Percentiles rank a stretch among this genome's conserved stretches.
Evolutionary conservation across 2,797 vertebrate species (phyloP).

Genomic region (Anisognathus igniventris): DNA sequence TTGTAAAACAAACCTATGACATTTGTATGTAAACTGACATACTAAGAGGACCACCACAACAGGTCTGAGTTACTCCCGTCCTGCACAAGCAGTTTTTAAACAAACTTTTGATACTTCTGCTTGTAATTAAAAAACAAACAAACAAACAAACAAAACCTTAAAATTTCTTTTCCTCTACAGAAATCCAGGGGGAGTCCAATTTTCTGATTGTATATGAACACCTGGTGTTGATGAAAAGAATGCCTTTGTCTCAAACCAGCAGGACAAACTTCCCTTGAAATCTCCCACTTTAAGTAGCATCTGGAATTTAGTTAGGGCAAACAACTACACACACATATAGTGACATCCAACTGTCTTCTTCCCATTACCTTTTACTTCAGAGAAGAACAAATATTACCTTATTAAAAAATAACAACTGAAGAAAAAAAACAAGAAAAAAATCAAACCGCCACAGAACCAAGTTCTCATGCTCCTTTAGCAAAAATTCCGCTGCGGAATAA

Average conservation of each 20-base stretch:
- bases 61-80: not conserved
- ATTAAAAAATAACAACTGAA: not conserved
- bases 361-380: not conserved
- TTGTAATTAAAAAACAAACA: not conserved
- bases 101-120: not conserved
- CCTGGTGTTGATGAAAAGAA: not conserved
- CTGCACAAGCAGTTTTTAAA: not conserved
- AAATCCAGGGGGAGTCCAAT: not conserved
- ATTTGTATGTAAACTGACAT: not conserved
- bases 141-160: not conserved
- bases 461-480: not conserved
- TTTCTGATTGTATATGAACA: not conserved
- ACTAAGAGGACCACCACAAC: not conserved
- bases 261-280: not conserved
- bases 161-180: not conserved
- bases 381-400: not conserved
- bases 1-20: not conserved
- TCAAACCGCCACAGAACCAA: accelerated
- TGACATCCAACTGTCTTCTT: not conserved
- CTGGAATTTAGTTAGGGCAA: not conserved
- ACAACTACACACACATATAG: not conserved
- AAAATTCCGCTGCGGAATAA: not conserved
- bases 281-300: not conserved
- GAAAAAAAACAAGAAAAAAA: not conserved
- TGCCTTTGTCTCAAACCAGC: not conserved